Base-by-base conservation (phyloP, 2,888 invertebrate genomes). In the Unio delphinus region DNA sequence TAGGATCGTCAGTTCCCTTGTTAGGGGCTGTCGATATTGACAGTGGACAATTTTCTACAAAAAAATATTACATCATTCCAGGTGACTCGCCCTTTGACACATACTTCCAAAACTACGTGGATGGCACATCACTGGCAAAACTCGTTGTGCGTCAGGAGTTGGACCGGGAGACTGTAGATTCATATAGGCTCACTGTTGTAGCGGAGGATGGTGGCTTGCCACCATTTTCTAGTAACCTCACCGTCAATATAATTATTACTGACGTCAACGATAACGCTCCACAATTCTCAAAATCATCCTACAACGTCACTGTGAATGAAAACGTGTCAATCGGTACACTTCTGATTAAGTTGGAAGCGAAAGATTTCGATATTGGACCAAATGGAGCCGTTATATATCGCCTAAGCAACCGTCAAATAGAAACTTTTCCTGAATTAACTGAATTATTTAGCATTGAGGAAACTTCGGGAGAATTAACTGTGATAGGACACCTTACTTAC, bases 281-380 rank as follows among this genome's bases (percentile, higher is more conserved):
- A 61, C 69, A 69, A 54, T 84, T 84, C 69, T 70, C 67, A 15
- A 64, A 78, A 55, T 57, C 67, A 6, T 61, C 64, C 64, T 83
- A 80, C 70, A 78, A 75, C 54, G 74, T 80, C 57, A 80, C 76
- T 8, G 72, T 82, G 11, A 76, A 74, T 20, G 84, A 84, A 67
- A 80, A 73, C 34, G 64, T 70, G 5, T 54, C 68, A 23, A 59
- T 78, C 3, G 75, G 79, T 26, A 71, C 70, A 18, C 72, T 79
- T 45, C 75, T 84, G 54, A 61, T 82, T 34, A 78, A 79, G 56
- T 94, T 98, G 0, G 92, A 93, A n/a, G 97, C 98, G 0, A 93
- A 92, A 8, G 98, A 98, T 88, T 92, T 93, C 55, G 98, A 98
- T 87, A 93, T 94, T 78, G 96, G 96, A 7, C 92, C 92, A 4